phyloP scores from a whole-genome alignment of 2,797 vertebrate genomes.

The Schizopygopsis pylzovi region DNA sequence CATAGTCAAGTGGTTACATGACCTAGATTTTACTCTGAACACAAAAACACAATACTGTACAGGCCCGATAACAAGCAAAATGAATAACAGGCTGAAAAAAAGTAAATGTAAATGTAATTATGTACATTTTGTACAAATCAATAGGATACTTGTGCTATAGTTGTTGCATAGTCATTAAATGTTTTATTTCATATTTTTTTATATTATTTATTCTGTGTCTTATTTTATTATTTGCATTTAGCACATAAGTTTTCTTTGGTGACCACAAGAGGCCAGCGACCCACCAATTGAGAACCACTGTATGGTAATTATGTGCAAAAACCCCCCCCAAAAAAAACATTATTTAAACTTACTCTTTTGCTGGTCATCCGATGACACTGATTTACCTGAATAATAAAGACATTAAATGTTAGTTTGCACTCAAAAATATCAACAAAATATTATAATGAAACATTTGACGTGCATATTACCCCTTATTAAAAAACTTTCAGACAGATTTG shows the following conservation, averaged over 20 bases:
- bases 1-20: not conserved
- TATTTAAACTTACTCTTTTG: conserved; percentile 34
- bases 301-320: not conserved
- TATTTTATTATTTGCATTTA: not conserved
- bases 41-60: not conserved
- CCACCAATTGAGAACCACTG: not conserved
- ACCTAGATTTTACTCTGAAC: not conserved
- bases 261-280: not conserved
- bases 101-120: not conserved
- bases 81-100: not conserved
- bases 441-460: not conserved
- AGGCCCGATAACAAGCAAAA: not conserved
- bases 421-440: not conserved
- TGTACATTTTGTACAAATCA: not conserved
- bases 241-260: not conserved
- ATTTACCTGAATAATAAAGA: conserved; percentile 39
- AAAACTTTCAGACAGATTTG: too few species aligned
- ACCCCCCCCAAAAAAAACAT: not conserved
- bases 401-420: not conserved
- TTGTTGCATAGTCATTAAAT: not conserved
- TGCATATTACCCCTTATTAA: too few species aligned
- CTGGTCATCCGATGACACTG: conserved; percentile 26
- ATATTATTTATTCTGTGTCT: not conserved
- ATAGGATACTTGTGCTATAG: not conserved
- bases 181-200: not conserved